Base-by-base conservation (phyloP, 2,888 invertebrate genomes). In the Xiphydria camelus region DNA sequence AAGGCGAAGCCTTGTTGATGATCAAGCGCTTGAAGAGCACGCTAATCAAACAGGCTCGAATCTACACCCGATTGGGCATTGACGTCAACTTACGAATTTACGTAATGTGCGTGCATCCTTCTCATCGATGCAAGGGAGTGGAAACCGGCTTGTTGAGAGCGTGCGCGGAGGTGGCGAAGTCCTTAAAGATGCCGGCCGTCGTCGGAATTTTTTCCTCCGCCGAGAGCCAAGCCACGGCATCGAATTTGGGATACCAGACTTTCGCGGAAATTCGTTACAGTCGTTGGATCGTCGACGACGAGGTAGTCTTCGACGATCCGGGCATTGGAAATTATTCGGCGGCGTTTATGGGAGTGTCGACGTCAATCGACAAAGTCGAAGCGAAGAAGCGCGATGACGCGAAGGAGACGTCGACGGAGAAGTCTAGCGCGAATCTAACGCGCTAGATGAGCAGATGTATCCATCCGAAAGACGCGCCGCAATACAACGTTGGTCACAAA, bases 321-420 rank as follows among this genome's bases (percentile, higher is more conserved):
- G 80, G 80, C 5, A 69, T 74, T 23, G 79, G 79, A 4, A 81
- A 81, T 64, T 79, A 78, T 55, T 76, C 78, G 1, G 68, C 57
- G n/a, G 64, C 65, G 4, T 61, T 67, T 9, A 70, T 75, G 72
- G 64, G 57, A 1, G 54, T 57, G 46, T 4, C 17, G 4, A 40
- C 61, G 18, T 36, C 55, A 1, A 21, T 26, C 3, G 35, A 51
- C 5, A 44, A 55, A 12, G 5, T n/a, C n/a, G n/a, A n/a, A n/a
- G n/a, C n/a, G n/a, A n/a, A n/a, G n/a, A n/a, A n/a, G n/a, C n/a
- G n/a, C n/a, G n/a, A n/a, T n/a, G n/a, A n/a, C n/a, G n/a, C n/a
- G n/a, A n/a, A n/a, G n/a, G n/a, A n/a, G n/a, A n/a, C n/a, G n/a
- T n/a, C n/a, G n/a, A n/a, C n/a, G n/a, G n/a, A n/a, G n/a, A n/a